Conservation (phyloP, 2,797 vertebrate species). For the Tolypeutes matacus region DNA sequence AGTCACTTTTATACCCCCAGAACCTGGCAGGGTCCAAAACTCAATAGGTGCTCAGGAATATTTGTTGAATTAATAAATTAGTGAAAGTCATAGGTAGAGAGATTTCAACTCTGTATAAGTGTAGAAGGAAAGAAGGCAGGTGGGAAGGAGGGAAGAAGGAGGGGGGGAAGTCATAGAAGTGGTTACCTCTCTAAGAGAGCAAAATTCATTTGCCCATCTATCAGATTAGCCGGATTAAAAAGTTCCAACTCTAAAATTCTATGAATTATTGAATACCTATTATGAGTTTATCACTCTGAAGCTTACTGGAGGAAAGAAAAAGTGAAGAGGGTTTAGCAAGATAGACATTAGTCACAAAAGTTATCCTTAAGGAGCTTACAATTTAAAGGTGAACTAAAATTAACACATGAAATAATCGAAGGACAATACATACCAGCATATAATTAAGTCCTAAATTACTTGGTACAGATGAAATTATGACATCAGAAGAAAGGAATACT, state of each 20-base stretch:
- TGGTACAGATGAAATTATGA: background rate
- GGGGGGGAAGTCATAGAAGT: background rate
- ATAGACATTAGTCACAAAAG: constrained; percentile 3
- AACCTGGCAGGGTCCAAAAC: background rate
- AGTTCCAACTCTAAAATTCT: background rate
- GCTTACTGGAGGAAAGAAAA: background rate
- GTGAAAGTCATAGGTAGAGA: background rate
- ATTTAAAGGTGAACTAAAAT: constrained; percentile 15
- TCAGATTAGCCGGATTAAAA: background rate
- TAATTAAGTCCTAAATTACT: background rate
- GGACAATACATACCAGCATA: background rate
- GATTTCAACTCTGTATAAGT: background rate
- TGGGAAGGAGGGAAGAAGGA: background rate
- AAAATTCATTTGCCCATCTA: background rate
- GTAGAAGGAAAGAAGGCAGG: background rate
- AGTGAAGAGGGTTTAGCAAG: background rate
- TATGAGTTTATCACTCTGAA: background rate
- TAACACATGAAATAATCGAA: background rate
- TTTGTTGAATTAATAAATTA: background rate
- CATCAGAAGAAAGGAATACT: background rate
- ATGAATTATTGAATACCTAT: constrained; percentile 9
- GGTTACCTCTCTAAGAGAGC: background rate
- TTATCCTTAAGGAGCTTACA: background rate
- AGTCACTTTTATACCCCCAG: background rate
- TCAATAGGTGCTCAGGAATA: background rate